Evolutionary conservation across 2,888 invertebrate species (phyloP), one percentile per base, ranked within the genome.

Genomic region (Xanthia icteritia): DNA sequence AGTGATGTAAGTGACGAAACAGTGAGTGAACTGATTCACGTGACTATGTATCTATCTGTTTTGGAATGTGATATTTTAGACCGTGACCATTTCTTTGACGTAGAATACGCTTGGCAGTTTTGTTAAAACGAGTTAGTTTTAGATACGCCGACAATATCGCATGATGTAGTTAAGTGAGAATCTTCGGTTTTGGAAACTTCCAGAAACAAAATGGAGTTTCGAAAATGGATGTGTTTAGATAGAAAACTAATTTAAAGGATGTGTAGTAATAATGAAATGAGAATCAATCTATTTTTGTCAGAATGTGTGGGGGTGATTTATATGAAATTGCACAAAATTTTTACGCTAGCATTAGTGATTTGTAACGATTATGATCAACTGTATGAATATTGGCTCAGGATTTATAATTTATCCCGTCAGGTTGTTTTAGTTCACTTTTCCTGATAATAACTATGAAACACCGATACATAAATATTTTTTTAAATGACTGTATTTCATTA

Each of bases 131-230:
- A 85, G 86, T 89, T 94, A 94, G 92, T 87, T 90, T 85, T 94
- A 94, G 91, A 89, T 91, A 94, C 90, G 92, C 94, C 91, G 96
- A 96, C 96, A 96, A 96, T 96, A 96, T 95, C 91, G 94, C 94
- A 90, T 92, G 88, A 87, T 90, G 78, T 92, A 91, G 88, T 87
- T 92, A 91, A 92, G 86, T 88, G 83, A 84, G 70, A 76, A 74
- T 78, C 66, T 68, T 79, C 68, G 74, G 79, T 66, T 91, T 83
- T 81, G 75, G 88, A 89, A 92, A 90, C 61, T 89, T 86, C 87
- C 81, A 89, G 83, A 88, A 61, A 79, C 20, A 73, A 76, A 83
- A 86, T 89, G 89, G 88, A 90, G 72, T 79, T 83, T 91, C 86
- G 89, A 89, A 90, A 91, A 89, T 81, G 82, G 79, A 84, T 86